Percentiles rank a stretch among this genome's conserved stretches.
phyloP scores from a whole-genome alignment of 2,888 invertebrate species.

The Ophion obscuratus region DNA sequence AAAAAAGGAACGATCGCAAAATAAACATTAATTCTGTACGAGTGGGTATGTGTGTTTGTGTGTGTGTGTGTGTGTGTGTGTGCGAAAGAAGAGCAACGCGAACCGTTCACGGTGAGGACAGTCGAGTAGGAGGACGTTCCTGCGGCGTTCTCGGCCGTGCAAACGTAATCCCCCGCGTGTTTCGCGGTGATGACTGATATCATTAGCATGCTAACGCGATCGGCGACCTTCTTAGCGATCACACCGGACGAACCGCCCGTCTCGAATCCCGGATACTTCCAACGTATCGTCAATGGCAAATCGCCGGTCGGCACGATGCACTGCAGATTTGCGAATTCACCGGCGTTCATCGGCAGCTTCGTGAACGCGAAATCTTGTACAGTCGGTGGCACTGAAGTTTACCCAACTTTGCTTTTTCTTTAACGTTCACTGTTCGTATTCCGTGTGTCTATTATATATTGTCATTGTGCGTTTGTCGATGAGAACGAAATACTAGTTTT shows the following conservation, averaged over 20 bases:
- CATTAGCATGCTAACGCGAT: slow-evolving; percentile 88
- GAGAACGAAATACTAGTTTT: not conserved
- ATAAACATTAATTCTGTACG: not conserved
- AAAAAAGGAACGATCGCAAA: slow-evolving; percentile 38
- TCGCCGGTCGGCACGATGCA: slow-evolving; percentile 89
- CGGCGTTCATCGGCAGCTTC: slow-evolving; percentile 85
- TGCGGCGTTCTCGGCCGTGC: slow-evolving; percentile 84
- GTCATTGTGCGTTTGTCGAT: not conserved
- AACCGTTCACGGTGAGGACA: slow-evolving; percentile 84
- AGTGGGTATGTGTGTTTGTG: slow-evolving; percentile 11
- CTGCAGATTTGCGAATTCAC: slow-evolving; percentile 87
- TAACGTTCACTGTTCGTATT: slow-evolving; percentile 23
- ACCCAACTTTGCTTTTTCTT: slow-evolving; percentile 39
- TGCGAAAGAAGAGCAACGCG: slow-evolving; percentile 71
- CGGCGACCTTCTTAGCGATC: slow-evolving; percentile 82
- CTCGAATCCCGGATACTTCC: slow-evolving; percentile 86
- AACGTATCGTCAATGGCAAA: slow-evolving; percentile 90
- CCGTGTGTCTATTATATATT: slow-evolving; percentile 27
- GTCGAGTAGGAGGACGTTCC: slow-evolving; percentile 83
- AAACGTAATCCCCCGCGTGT: slow-evolving; percentile 85
- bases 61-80: slow-evolving; percentile 21
- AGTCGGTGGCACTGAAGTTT: slow-evolving; percentile 80
- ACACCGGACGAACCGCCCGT: slow-evolving; percentile 83
- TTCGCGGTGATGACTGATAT: slow-evolving; percentile 87
- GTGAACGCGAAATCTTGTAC: slow-evolving; percentile 83